Percentiles rank a stretch among this genome's conserved stretches.
These are phyloP conservation scores for Tuta absoluta DNA, from an alignment of 2,888 invertebrate species.

Conservation along the genomic window DNA sequence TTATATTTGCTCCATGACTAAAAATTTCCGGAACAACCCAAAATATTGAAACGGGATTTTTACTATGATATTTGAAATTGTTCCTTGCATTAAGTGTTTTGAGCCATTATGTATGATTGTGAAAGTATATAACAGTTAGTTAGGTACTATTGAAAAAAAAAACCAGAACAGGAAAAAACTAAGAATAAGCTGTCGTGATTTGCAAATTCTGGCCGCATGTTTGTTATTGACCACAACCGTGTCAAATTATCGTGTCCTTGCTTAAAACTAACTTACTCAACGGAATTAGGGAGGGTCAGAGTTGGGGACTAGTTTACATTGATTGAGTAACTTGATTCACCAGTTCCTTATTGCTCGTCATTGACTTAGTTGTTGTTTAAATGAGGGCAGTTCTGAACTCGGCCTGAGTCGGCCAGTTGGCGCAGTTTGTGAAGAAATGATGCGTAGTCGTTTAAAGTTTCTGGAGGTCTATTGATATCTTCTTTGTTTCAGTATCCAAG, in stretches of 20 bases:
- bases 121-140: too few species aligned
- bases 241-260: not conserved
- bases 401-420: not conserved
- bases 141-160: too few species aligned
- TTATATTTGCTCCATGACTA: too few species aligned
- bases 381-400: slow-evolving; percentile 10
- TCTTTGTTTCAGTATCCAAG: not conserved
- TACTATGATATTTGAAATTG: too few species aligned
- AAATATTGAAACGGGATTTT: too few species aligned
- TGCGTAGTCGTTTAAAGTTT: not conserved
- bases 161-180: too few species aligned
- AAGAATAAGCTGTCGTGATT: not conserved
- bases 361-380: slow-evolving; percentile 18
- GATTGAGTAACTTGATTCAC: slow-evolving; percentile 29
- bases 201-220: not conserved
- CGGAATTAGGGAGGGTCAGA: slow-evolving; percentile 21
- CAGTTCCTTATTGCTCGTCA: slow-evolving; percentile 18
- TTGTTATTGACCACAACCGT: not conserved
- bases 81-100: too few species aligned
- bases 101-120: too few species aligned
- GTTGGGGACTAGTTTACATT: slow-evolving; percentile 26
- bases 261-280: slow-evolving; percentile 27
- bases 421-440: slow-evolving; percentile 1
- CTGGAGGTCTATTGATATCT: not conserved
- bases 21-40: too few species aligned